These are phyloP conservation scores for Monomorium pharaonis DNA, from an alignment of 1,140 invertebrate species.

Conservation along the genomic window DNA sequence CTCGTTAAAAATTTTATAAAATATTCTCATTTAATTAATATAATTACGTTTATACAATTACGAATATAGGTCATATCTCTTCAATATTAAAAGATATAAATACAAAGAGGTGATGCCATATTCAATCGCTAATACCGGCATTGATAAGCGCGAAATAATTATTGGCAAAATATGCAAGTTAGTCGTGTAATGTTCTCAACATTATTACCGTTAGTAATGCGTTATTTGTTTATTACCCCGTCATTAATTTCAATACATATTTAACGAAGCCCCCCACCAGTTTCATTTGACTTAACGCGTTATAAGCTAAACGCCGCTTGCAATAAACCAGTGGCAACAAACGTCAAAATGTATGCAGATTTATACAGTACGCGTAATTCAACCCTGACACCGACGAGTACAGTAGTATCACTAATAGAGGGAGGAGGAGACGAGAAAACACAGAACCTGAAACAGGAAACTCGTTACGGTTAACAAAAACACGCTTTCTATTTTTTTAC, in stretches of 20 bases:
- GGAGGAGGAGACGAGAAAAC: no score
- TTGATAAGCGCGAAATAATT: conserved; percentile 27
- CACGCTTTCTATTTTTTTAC: not conserved
- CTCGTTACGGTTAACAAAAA: not conserved
- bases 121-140: not conserved
- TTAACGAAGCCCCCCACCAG: not conserved
- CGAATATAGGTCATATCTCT: not conserved
- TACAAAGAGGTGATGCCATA: not conserved
- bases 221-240: conserved; percentile 8
- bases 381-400: not conserved
- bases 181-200: conserved; percentile 3
- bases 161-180: conserved; percentile 7
- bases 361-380: conserved; percentile 36
- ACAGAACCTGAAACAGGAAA: not conserved
- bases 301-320: conserved; percentile 7
- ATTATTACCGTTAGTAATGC: not conserved
- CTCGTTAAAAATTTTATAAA: not conserved
- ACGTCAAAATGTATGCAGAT: conserved; percentile 45
- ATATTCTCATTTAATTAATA: conserved; percentile 13
- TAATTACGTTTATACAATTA: not conserved
- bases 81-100: not conserved
- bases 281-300: conserved; percentile 17
- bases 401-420: not conserved
- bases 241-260: conserved; percentile 27
- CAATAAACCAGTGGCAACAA: conserved; percentile 1